These are phyloP conservation scores for Casuarius casuarius DNA, from an alignment of 2,113 vertebrate species.

Conservation along the genomic window DNA sequence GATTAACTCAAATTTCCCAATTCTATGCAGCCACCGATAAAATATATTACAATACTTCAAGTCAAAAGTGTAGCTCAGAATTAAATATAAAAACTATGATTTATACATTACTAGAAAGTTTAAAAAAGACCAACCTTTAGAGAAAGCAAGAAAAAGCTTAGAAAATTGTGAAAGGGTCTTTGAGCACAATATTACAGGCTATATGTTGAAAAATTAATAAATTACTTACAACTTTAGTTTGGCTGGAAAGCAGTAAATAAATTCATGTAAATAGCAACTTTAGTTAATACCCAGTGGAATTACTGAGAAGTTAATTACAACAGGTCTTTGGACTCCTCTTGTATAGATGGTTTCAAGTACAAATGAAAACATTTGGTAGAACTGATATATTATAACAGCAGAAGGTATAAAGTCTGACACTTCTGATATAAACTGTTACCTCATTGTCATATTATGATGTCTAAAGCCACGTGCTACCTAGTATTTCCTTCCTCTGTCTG, in stretches of 20 bases:
- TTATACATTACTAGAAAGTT: constrained; percentile 80
- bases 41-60: constrained; percentile 65
- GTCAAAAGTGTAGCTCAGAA: constrained; percentile 72
- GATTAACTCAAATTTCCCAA: neutral
- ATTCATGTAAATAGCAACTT: constrained; percentile 14
- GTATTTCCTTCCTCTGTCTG: neutral
- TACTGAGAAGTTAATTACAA: constrained; percentile 38
- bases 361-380: constrained; percentile 41
- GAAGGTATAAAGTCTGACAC: neutral
- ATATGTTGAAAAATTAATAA: constrained; percentile 42
- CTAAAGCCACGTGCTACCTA: neutral
- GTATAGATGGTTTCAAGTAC: constrained; percentile 51
- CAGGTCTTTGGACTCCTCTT: constrained; percentile 73
- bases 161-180: constrained; percentile 65
- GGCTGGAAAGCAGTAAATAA: constrained; percentile 43
- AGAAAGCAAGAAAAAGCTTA: constrained; percentile 72
- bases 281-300: neutral
- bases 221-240: constrained; percentile 48
- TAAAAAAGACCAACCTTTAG: constrained; percentile 74
- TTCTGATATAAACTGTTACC: neutral
- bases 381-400: neutral
- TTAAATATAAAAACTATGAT: constrained; percentile 83
- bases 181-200: constrained; percentile 46
- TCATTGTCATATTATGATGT: neutral
- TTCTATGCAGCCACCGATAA: constrained; percentile 34